Base-by-base conservation (phyloP, 2,113 vertebrate genomes). In the Macaca mulatta region DNA sequence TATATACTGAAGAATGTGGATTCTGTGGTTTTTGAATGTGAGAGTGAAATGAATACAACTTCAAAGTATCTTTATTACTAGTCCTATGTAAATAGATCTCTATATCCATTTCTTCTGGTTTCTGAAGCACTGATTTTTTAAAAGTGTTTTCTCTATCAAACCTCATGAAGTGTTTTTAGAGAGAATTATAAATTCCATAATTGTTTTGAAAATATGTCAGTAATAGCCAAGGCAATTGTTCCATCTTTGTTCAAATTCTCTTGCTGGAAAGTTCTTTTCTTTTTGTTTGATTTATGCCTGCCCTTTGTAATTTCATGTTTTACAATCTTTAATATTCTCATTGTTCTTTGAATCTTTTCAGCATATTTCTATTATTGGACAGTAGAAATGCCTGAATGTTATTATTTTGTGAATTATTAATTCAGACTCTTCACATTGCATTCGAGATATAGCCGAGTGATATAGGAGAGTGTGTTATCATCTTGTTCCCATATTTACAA, bases 361-460 rank as follows among this genome's bases (percentile, higher is more conserved):
- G 13, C 10, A 52, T 57, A 52, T 94, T 95, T 61, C 27, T 89
- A 78, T 90, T 81, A 38, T 52, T 91, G 91, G 23, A 67, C 1
- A 59, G 16, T 64, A 67, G 70, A 79, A 30, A 50, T 43, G 3
- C 0, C 13, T 52, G 30, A 74, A 7, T 30, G 16, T 90, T 93
- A 69, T 35, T 90, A 64, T 85, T 64, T 89, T 90, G 32, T 95
- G n/a, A 80, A 38, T 97, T 82, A 95, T 75, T 70, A 72, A 91
- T 43, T 23, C 40, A 32, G 13, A 59, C 16, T 6, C 0, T 38
- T 80, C 27, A 38, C 74, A 78, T 83, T 72, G 32, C 0, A 45
- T 57, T 77, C 89, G 4, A n/a, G 83, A 84, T 70, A 78, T 22
- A 25, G 4, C 14, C 88, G 43, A 1, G 27, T 32, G 10, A 64